phyloP scores from a whole-genome alignment of 1,140 invertebrate species.

The Drosophila rhopaloa region DNA sequence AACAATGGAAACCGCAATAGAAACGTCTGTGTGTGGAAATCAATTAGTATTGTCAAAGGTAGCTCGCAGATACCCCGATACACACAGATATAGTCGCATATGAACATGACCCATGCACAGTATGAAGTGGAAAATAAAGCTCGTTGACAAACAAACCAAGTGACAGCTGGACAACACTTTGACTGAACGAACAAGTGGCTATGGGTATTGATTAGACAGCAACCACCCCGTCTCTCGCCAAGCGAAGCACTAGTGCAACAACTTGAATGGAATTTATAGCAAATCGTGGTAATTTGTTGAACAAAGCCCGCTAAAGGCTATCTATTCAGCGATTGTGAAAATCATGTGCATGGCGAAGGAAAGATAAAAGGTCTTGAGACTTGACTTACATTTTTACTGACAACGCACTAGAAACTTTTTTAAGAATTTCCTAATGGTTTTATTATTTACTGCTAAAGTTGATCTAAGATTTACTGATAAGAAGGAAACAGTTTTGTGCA shows the following conservation, averaged over 20 bases:
- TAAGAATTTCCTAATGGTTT: neutral
- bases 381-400: constrained; percentile 44
- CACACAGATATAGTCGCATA: constrained; percentile 7
- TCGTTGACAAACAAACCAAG: constrained; percentile 48
- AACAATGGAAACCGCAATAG: constrained; percentile 42
- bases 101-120: constrained; percentile 8
- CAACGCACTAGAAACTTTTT: neutral
- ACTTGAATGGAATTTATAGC: constrained; percentile 38
- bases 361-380: constrained; percentile 7
- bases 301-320: constrained; percentile 23
- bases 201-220: constrained; percentile 63
- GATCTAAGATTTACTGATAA: too few species aligned
- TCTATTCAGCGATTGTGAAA: constrained; percentile 17
- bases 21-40: constrained; percentile 44
- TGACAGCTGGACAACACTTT: constrained; percentile 47
- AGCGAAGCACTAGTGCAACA: constrained; percentile 2
- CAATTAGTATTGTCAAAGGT: constrained; percentile 72
- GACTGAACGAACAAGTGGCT: constrained; percentile 61
- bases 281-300: constrained; percentile 60
- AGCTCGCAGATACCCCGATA: constrained; percentile 31
- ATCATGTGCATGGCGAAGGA: constrained; percentile 13
- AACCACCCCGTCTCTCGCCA: neutral
- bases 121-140: constrained; percentile 29
- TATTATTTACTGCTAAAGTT: neutral
- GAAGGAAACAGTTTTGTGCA: too few species aligned